Evolutionary conservation across 1,140 invertebrate species (phyloP).

Genomic region (Eueides isabella): DNA sequence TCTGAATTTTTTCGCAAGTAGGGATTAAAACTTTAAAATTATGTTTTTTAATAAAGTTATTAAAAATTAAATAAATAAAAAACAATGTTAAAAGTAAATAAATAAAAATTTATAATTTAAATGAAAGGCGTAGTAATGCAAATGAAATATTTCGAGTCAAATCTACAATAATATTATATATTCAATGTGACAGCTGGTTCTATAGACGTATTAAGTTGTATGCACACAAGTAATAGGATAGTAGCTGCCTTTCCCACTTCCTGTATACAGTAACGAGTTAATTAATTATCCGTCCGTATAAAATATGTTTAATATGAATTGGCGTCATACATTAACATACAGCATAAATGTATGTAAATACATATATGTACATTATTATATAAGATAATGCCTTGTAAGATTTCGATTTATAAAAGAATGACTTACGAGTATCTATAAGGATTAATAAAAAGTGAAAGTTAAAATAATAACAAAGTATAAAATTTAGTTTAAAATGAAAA

Average conservation of each 20-base stretch:
- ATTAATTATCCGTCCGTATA: slow-evolving; percentile 8
- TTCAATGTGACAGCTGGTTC: slow-evolving; percentile 32
- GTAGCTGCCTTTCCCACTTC: slow-evolving; percentile 1
- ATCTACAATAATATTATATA: slow-evolving; percentile 30
- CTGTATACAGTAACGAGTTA: background rate
- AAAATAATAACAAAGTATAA: too few relatives aligned
- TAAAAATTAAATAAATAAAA: background rate
- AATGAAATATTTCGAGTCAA: slow-evolving; percentile 37
- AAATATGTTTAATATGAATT: slow-evolving; percentile 9
- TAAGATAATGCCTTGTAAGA: background rate
- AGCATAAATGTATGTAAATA: background rate
- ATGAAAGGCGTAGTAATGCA: background rate
- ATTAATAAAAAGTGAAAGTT: too few relatives aligned
- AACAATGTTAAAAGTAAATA: background rate
- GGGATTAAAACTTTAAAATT: too few relatives aligned
- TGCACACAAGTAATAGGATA: slow-evolving; percentile 1
- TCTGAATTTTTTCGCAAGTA: too few relatives aligned
- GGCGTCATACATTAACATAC: background rate
- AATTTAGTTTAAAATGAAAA: too few relatives aligned
- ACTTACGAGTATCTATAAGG: too few relatives aligned
- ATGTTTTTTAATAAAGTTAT: background rate
- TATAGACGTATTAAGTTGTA: slow-evolving; percentile 17
- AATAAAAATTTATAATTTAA: background rate
- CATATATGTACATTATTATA: background rate
- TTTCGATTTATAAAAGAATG: background rate